Conservation (phyloP, 1,140 invertebrate species). For the Diploscapter pachys region DNA sequence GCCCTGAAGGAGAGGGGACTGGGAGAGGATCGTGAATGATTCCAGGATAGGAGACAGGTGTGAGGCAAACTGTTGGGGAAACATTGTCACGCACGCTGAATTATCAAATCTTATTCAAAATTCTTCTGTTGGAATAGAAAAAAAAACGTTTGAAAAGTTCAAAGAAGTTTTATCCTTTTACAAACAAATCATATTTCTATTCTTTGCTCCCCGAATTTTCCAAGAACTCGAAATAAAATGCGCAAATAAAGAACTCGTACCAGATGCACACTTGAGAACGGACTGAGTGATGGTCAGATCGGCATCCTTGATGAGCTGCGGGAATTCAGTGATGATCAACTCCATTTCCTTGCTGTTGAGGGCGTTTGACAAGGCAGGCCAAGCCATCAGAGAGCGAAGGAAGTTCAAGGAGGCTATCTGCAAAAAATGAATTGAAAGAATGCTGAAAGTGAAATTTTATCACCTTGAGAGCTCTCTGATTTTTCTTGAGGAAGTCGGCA, state of each 20-base stretch:
- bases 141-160: neutral
- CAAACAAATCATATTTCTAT: no score
- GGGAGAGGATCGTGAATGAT: constrained; percentile 68
- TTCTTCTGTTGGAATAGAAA: constrained; percentile 11
- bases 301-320: constrained; percentile 81
- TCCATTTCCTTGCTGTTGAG: constrained; percentile 69
- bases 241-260: no score
- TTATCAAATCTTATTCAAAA: neutral
- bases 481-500: constrained; percentile 89
- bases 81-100: no score
- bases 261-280: no score
- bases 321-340: constrained; percentile 77
- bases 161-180: no score
- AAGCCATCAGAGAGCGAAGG: constrained; percentile 77
- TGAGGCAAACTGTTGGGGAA: constrained; percentile 12
- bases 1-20: constrained; percentile 83
- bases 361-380: no score
- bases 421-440: neutral
- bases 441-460: neutral
- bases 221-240: no score
- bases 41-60: constrained; percentile 21
- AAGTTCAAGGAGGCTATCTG: constrained; percentile 78
- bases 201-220: no score
- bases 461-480: constrained; percentile 82
- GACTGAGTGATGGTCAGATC: constrained; percentile 74